Evolutionary conservation across 1,140 invertebrate genomes (phyloP).

Genomic region (Drosophila lowei): DNA sequence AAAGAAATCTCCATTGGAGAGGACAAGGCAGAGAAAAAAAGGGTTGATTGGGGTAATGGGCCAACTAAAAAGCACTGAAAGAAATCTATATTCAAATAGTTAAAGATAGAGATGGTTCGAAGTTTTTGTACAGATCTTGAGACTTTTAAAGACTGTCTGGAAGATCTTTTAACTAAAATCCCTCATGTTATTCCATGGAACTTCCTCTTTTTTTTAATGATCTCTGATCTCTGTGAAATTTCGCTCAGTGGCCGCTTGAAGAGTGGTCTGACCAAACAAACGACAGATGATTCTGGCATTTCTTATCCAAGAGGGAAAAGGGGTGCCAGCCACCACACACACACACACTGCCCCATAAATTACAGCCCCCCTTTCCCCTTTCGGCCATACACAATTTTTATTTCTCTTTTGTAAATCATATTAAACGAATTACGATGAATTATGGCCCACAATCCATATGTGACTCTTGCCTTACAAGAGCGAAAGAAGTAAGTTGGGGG

Average conservation of each 20-base stretch:
- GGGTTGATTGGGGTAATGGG: conserved; percentile 11
- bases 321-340: neutral
- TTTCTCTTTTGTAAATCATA: conserved; percentile 74
- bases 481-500: neutral
- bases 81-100: neutral
- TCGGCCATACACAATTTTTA: conserved; percentile 34
- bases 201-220: too few species aligned
- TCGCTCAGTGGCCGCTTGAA: too few species aligned
- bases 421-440: conserved; percentile 76
- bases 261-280: too few species aligned
- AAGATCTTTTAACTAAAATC: too few species aligned
- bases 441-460: conserved; percentile 57
- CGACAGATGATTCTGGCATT: too few species aligned
- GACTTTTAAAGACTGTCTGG: too few species aligned
- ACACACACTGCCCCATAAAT: conserved; percentile 51
- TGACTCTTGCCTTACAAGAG: conserved; percentile 15
- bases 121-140: too few species aligned
- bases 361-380: conserved; percentile 12
- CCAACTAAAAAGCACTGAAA: conserved; percentile 9
- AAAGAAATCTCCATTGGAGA: neutral
- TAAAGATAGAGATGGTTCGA: too few species aligned
- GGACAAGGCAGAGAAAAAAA: neutral
- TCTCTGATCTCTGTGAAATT: too few species aligned
- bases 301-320: too few species aligned
- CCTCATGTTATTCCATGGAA: too few species aligned